Evolutionary conservation across 2,888 invertebrate genomes (phyloP).

Genomic region (Aproaerema taeniolella): DNA sequence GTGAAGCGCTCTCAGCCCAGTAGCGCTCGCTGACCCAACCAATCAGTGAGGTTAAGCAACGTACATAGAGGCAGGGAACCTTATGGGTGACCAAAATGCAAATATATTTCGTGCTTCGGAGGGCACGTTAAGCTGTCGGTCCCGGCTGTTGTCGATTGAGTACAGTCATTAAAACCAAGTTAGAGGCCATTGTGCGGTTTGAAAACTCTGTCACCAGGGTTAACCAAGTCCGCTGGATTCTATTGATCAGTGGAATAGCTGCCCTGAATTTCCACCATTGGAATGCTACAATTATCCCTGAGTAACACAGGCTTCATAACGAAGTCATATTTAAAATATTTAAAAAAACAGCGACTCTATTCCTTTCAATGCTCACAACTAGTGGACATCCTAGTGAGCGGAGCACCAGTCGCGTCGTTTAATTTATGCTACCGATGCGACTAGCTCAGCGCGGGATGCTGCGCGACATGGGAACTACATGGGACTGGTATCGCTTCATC

Average conservation of each 20-base stretch:
- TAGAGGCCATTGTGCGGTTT: neutral
- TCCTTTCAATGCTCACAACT: slow-evolving; percentile 5
- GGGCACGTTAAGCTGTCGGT: too few species aligned
- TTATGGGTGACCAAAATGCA: too few species aligned
- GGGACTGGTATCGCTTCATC: too few species aligned
- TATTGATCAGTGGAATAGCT: neutral
- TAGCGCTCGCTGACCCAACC: too few species aligned
- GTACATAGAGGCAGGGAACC: too few species aligned
- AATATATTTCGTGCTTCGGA: too few species aligned
- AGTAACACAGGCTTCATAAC: neutral
- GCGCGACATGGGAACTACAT: neutral
- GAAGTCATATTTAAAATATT: neutral
- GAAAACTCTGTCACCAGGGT: neutral
- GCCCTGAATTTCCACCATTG: neutral
- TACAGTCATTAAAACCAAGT: too few species aligned
- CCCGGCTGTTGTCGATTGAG: too few species aligned
- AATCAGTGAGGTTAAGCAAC: too few species aligned
- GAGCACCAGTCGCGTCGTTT: slow-evolving; percentile 24
- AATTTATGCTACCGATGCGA: slow-evolving; percentile 52
- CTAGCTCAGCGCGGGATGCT: slow-evolving; percentile 22
- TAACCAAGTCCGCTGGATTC: neutral
- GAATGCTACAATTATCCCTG: neutral
- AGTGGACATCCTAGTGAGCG: slow-evolving; percentile 10
- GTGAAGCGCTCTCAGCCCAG: too few species aligned
- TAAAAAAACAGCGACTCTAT: slow-evolving; percentile 8